Evolutionary conservation across 1,140 invertebrate species (phyloP).

Genomic region (Platorchestia sp.): DNA sequence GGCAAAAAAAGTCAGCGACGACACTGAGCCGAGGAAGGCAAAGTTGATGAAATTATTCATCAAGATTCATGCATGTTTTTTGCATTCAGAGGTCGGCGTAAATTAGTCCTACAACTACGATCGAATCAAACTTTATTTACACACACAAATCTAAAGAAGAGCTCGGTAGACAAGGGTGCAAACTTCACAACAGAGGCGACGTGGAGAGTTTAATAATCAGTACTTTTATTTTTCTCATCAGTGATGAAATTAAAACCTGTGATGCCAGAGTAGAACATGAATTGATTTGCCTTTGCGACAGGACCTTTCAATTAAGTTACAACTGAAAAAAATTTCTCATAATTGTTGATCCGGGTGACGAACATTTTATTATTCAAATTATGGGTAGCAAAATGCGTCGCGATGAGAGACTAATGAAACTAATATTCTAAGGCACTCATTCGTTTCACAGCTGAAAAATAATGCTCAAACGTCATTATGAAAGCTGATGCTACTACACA

Average conservation of each 20-base stretch:
- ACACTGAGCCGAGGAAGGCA: conserved; percentile 29
- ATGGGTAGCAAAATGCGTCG: not conserved
- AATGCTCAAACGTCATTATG: not conserved
- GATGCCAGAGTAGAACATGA: not conserved
- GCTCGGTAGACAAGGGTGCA: conserved; percentile 39
- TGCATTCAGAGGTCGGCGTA: conserved; percentile 21
- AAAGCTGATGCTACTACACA: not conserved
- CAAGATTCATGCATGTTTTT: conserved; percentile 18
- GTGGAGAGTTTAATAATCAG: not conserved
- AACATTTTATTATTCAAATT: not conserved
- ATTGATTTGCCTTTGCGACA: not conserved
- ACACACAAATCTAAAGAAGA: conserved; percentile 15
- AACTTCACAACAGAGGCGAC: conserved; percentile 17
- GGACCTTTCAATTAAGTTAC: not conserved
- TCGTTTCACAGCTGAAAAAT: not conserved
- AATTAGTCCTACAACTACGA: conserved; percentile 33
- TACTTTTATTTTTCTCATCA: not conserved
- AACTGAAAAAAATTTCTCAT: not conserved
- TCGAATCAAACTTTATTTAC: conserved; percentile 21
- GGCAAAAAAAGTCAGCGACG: conserved; percentile 41
- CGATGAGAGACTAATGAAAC: not conserved
- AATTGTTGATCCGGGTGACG: not conserved
- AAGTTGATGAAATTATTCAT: too few relatives aligned
- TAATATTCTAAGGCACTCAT: not conserved
- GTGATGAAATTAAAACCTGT: not conserved